A percentile compares a stretch with the other conserved stretches of the same genome.
These are phyloP conservation scores for Seira sanloemensis DNA, from an alignment of 2,888 invertebrate species.

Conservation along the genomic window DNA sequence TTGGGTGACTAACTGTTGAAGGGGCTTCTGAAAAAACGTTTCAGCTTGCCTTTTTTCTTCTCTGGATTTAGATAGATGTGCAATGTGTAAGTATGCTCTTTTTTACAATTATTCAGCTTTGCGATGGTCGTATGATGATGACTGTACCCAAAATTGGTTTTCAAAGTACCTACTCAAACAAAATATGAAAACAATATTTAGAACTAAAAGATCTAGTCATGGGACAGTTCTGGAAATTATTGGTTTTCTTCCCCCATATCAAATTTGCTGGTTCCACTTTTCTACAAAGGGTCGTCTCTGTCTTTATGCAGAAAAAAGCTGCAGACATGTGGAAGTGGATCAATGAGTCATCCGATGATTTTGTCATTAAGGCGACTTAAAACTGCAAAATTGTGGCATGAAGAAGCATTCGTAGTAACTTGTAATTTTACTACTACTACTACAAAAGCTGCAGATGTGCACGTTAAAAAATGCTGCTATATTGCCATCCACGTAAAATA, in stretches of 20 bases:
- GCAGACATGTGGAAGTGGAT: conserved; percentile 11
- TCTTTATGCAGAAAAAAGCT: background rate
- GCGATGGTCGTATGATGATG: conserved; percentile 24
- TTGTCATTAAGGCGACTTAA: no score
- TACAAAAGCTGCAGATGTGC: no score
- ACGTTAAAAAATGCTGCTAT: no score
- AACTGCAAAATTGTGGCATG: no score
- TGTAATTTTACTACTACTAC: no score
- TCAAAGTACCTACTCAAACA: background rate
- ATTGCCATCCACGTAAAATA: no score
- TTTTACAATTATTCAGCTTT: conserved; percentile 2
- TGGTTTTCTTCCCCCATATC: background rate
- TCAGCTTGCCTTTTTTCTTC: conserved; percentile 24
- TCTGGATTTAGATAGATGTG: conserved; percentile 17
- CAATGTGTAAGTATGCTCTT: background rate
- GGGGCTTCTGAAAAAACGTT: conserved; percentile 39
- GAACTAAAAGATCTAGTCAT: conserved; percentile 36
- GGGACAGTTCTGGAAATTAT: conserved; percentile 46
- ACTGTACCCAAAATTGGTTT: conserved; percentile 19
- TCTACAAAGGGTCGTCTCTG: conserved; percentile 34
- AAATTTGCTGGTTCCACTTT: background rate
- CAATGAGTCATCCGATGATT: conserved; percentile 43
- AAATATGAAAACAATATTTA: conserved; percentile 36
- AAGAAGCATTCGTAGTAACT: no score
- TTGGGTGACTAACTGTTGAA: conserved; percentile 59